These are phyloP conservation scores for Coelopa pilipes DNA, from an alignment of 2,888 invertebrate species.

Conservation along the genomic window DNA sequence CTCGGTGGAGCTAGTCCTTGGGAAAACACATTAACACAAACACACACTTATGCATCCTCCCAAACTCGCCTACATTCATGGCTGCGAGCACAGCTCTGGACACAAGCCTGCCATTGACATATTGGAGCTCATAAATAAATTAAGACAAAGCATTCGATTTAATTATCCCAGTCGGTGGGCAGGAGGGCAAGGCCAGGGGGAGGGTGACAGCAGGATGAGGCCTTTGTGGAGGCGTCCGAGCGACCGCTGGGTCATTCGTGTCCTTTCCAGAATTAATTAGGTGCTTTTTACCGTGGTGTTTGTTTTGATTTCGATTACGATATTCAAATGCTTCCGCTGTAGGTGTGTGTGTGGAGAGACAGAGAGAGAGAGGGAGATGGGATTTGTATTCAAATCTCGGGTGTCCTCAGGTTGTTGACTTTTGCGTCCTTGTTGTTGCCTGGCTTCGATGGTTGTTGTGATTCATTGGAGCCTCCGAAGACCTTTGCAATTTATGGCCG, in stretches of 20 bases:
- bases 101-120: not conserved
- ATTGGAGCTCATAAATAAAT: constrained; percentile 11
- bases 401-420: not conserved
- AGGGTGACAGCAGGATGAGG: too few relatives aligned
- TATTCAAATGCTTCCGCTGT: constrained; percentile 2
- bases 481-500: constrained; percentile 13
- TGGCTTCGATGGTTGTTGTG: not conserved
- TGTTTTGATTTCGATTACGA: not conserved
- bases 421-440: not conserved
- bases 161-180: not conserved
- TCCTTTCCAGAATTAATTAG: constrained; percentile 5
- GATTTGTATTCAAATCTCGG: too few relatives aligned
- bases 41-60: not conserved
- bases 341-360: not conserved
- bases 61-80: not conserved
- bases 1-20: too few relatives aligned
- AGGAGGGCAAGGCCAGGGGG: not conserved
- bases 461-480: not conserved
- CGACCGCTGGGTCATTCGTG: not conserved
- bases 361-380: too few relatives aligned
- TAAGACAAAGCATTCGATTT: constrained; percentile 12
- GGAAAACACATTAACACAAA: not conserved
- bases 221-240: too few relatives aligned
- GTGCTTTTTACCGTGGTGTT: not conserved
- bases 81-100: not conserved